These are phyloP conservation scores for Drosophila mayaguana DNA, from an alignment of 2,888 invertebrate genomes.

Conservation along the genomic window DNA sequence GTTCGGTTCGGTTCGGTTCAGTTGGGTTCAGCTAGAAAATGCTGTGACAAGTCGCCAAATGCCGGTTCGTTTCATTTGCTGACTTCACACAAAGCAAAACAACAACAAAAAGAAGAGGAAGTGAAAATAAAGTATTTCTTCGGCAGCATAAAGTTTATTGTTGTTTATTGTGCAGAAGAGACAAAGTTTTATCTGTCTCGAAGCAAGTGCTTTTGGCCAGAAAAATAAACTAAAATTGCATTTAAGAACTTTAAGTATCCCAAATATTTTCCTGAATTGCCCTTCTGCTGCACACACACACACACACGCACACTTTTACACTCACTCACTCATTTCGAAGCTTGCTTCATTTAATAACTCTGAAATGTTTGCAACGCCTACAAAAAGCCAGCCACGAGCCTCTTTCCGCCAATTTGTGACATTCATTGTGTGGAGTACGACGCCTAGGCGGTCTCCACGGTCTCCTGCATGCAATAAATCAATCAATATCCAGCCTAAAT, in stretches of 20 bases:
- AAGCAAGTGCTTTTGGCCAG: constrained; percentile 27
- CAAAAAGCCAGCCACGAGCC: constrained; percentile 12
- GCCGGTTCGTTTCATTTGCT: constrained; percentile 28
- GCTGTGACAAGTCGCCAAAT: constrained; percentile 49
- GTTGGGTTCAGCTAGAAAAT: constrained; percentile 33
- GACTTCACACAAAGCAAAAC: constrained; percentile 2
- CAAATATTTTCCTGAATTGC: not conserved
- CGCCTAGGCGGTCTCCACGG: constrained; percentile 30
- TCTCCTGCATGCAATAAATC: constrained; percentile 59
- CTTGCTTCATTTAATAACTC: constrained; percentile 45
- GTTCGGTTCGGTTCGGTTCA: constrained; percentile 34
- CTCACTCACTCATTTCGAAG: not conserved
- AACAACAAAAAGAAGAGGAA: not conserved
- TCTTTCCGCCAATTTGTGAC: constrained; percentile 46
- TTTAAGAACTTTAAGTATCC: constrained; percentile 17
- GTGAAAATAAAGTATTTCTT: constrained; percentile 18
- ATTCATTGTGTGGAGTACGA: constrained; percentile 55
- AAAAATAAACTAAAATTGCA: constrained; percentile 35
- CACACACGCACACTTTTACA: not conserved
- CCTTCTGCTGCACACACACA: not conserved
- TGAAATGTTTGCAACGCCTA: constrained; percentile 35
- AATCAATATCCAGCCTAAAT: constrained; percentile 61
- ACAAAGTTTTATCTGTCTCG: constrained; percentile 23
- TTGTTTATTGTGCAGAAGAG: constrained; percentile 48
- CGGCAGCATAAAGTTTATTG: constrained; percentile 49